Evolutionary conservation across 2,888 invertebrate genomes (phyloP).

Genomic region (Andrena dorsata): DNA sequence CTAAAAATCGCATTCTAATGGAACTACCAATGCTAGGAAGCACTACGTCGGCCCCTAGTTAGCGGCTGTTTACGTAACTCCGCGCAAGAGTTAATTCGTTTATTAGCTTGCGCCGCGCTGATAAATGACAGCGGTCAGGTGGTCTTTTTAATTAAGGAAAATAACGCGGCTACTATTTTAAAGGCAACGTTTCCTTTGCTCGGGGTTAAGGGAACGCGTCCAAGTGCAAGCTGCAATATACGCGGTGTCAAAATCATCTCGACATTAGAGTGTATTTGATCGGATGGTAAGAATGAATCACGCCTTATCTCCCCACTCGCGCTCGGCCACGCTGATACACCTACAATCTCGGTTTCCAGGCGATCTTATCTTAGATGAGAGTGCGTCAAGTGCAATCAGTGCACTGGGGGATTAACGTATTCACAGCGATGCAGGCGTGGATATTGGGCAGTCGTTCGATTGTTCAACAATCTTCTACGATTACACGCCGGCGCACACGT

Average conservation of each 20-base stretch:
- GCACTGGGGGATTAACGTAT: not conserved
- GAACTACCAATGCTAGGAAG: not conserved
- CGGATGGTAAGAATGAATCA: slow-evolving; percentile 20
- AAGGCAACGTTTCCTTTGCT: not conserved
- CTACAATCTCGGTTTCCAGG: not conserved
- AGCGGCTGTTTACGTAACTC: slow-evolving; percentile 5
- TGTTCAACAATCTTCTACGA: not conserved
- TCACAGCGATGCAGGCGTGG: not conserved
- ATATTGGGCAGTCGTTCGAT: not conserved
- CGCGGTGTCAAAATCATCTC: not conserved
- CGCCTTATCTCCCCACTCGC: slow-evolving; percentile 7
- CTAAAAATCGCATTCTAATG: slow-evolving; percentile 10
- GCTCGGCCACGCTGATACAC: not conserved
- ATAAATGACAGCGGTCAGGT: slow-evolving; percentile 4
- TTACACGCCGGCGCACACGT: not conserved
- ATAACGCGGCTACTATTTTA: not conserved
- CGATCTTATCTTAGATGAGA: slow-evolving; percentile 2
- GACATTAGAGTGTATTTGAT: not conserved
- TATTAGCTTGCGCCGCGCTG: not conserved
- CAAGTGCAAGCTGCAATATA: not conserved
- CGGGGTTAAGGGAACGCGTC: not conserved
- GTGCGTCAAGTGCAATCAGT: not conserved
- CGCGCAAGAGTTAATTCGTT: slow-evolving; percentile 19
- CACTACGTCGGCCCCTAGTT: slow-evolving; percentile 18
- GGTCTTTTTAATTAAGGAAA: not conserved